phyloP scores from a whole-genome alignment of 2,888 invertebrate genomes.

The Cerastis rubricosa region DNA sequence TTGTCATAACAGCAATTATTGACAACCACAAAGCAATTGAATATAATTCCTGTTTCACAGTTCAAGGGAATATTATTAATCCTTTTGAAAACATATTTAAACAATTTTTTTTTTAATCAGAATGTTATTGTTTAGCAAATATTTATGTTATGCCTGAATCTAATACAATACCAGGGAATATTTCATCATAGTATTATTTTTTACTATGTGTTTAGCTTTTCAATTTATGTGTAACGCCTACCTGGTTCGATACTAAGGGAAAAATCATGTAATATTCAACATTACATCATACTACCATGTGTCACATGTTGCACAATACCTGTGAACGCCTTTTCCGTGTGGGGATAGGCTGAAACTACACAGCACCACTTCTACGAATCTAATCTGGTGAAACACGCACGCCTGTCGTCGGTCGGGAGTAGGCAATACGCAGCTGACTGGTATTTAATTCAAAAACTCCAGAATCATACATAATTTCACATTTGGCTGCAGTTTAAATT shows the following conservation, averaged over 20 bases:
- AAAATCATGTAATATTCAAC: slow-evolving; percentile 2
- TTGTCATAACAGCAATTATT: not conserved
- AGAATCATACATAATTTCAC: too few species aligned
- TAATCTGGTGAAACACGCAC: not conserved
- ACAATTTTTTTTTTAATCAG: too few species aligned
- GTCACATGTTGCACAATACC: not conserved
- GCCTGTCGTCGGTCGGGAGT: too few species aligned
- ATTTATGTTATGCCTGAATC: not conserved
- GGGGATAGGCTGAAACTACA: not conserved
- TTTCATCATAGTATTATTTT: slow-evolving; percentile 29
- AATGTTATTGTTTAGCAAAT: too few species aligned
- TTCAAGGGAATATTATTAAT: not conserved
- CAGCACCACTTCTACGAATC: not conserved
- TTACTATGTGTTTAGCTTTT: not conserved
- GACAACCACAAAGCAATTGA: slow-evolving; percentile 4
- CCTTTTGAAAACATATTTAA: not conserved
- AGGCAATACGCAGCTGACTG: too few species aligned
- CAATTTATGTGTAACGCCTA: too few species aligned
- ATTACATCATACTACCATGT: slow-evolving; percentile 3
- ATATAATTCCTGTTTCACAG: slow-evolving; percentile 1
- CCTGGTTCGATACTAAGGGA: not conserved
- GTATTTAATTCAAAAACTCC: too few species aligned
- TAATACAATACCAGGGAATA: slow-evolving; percentile 17
- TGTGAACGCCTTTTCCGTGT: not conserved
- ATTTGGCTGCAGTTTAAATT: not conserved